These are phyloP conservation scores for Muschampia plurimacula DNA, from an alignment of 2,888 invertebrate genomes.

Conservation along the genomic window DNA sequence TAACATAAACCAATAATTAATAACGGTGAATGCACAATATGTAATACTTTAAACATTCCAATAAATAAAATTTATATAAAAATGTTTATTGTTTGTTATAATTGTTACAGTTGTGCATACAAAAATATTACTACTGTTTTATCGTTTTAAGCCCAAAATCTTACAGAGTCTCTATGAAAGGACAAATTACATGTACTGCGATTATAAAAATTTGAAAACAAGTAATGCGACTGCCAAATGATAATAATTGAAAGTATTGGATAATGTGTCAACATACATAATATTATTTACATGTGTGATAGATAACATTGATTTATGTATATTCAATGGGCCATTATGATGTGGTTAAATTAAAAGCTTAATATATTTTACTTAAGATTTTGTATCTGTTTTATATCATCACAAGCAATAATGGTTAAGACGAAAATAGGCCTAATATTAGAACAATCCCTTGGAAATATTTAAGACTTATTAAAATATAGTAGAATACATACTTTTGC, in stretches of 20 bases:
- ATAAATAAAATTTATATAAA: slow-evolving; percentile 23
- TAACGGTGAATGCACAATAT: slow-evolving; percentile 22
- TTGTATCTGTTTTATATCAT: slow-evolving; percentile 17
- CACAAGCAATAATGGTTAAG: slow-evolving; percentile 23
- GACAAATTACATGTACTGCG: background rate
- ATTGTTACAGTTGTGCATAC: slow-evolving; percentile 35
- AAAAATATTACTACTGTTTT: slow-evolving; percentile 1
- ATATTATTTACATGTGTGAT: slow-evolving; percentile 52
- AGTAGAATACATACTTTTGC: background rate
- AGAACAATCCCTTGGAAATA: background rate
- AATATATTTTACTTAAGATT: slow-evolving; percentile 12
- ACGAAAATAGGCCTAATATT: slow-evolving; percentile 39
- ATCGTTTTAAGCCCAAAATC: slow-evolving; percentile 5
- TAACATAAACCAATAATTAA: slow-evolving; percentile 47
- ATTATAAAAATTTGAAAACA: slow-evolving; percentile 20
- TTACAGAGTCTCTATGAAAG: background rate
- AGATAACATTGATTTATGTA: background rate
- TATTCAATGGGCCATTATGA: slow-evolving; percentile 12
- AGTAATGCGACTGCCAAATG: slow-evolving; percentile 76
- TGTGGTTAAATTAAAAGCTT: background rate
- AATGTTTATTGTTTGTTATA: slow-evolving; percentile 33
- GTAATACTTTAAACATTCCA: slow-evolving; percentile 31
- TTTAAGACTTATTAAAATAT: background rate
- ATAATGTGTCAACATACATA: slow-evolving; percentile 61
- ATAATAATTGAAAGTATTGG: slow-evolving; percentile 66